These are phyloP conservation scores for Corythornis cristatus DNA, from an alignment of 2,113 vertebrate genomes.

Conservation along the genomic window DNA sequence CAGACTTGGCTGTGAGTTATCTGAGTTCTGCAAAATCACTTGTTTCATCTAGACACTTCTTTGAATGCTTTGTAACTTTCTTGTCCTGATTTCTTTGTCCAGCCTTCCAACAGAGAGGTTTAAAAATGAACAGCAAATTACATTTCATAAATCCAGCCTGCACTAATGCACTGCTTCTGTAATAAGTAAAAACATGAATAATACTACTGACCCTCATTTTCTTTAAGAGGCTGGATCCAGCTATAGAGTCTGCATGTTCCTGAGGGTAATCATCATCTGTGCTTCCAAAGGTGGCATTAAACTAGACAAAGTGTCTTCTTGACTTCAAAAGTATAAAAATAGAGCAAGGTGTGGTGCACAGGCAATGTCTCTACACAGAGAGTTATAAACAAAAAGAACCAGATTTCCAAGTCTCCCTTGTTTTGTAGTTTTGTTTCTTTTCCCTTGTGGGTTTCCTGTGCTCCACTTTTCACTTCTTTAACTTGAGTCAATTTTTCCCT, in stretches of 20 bases:
- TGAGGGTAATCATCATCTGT: background rate
- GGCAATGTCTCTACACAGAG: background rate
- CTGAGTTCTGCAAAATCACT: background rate
- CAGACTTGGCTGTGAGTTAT: background rate
- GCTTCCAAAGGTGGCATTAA: background rate
- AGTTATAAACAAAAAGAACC: background rate
- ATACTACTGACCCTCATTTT: background rate
- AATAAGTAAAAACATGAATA: background rate
- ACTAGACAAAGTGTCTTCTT: background rate
- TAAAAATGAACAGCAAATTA: background rate
- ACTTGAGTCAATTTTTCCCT: conserved; percentile 55
- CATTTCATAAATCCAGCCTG: background rate
- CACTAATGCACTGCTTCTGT: background rate
- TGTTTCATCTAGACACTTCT: background rate
- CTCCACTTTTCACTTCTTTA: conserved; percentile 64
- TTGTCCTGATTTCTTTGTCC: background rate
- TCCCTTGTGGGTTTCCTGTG: conserved; percentile 46
- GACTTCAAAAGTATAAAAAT: background rate
- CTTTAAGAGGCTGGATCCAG: background rate
- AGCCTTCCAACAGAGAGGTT: background rate
- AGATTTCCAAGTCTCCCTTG: conserved; percentile 7
- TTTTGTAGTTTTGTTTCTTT: conserved; percentile 30
- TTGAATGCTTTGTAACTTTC: no score
- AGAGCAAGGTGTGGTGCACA: background rate
- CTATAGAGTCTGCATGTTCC: background rate